phyloP scores from a whole-genome alignment of 37 sponge, comb jelly and placozoan species.

The Mnemiopsis leidyi region DNA sequence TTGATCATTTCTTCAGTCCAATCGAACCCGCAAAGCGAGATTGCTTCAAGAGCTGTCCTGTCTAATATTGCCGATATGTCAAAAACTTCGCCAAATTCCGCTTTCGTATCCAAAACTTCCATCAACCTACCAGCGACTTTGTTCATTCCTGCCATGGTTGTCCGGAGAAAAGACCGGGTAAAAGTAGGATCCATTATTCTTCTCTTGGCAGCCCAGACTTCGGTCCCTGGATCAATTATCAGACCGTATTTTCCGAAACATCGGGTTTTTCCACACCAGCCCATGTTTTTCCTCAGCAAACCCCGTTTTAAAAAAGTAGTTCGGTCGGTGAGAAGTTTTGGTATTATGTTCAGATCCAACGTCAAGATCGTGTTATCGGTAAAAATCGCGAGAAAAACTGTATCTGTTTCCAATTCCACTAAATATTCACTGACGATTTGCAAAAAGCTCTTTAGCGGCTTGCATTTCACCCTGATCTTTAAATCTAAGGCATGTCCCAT shows the following conservation, averaged over 20 bases:
- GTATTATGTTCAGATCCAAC: not conserved
- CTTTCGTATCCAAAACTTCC: too few species aligned
- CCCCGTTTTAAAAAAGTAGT: not conserved
- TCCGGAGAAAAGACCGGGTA: not conserved
- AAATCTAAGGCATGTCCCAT: not conserved
- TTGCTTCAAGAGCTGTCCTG: not conserved
- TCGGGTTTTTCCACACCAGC: not conserved
- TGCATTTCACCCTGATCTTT: not conserved
- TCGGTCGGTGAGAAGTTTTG: not conserved
- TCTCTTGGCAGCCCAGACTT: too few species aligned
- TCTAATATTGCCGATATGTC: not conserved
- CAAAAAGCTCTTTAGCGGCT: not conserved
- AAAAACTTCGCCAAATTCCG: not conserved
- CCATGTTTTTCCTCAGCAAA: not conserved
- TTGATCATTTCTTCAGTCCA: not conserved
- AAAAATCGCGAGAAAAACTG: not conserved
- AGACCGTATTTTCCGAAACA: not conserved
- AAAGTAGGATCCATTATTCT: constrained; percentile 23
- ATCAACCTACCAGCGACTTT: too few species aligned
- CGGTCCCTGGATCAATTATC: not conserved
- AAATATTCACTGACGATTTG: not conserved
- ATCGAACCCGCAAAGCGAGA: constrained; percentile 17
- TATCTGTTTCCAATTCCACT: not conserved
- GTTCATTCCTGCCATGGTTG: too few species aligned
- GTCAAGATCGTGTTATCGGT: not conserved